Percentiles rank a stretch among this genome's conserved stretches.
Conservation (phyloP, 2,113 vertebrate genomes). For the Phalacrocorax pelagicus region DNA sequence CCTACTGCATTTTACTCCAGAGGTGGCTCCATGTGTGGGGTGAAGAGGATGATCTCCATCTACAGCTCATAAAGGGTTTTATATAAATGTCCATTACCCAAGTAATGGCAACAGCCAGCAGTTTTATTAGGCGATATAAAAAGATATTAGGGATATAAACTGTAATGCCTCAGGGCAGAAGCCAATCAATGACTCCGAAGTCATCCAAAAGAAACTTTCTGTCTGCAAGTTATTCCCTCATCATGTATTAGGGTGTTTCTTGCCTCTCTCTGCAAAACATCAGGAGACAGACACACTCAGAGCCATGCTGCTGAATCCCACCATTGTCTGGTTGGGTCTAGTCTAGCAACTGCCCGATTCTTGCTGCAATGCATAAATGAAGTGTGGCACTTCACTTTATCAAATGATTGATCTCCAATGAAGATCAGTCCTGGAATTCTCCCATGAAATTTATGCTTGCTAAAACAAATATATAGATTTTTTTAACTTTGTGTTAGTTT, state of each 20-base stretch:
- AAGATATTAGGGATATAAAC: slow-evolving; percentile 64
- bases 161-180: slow-evolving; percentile 53
- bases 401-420: slow-evolving; percentile 20
- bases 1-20: neutral
- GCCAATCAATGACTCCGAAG: slow-evolving; percentile 28
- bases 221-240: neutral
- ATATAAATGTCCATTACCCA: slow-evolving; percentile 55
- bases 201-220: slow-evolving; percentile 48
- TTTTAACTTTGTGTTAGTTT: neutral
- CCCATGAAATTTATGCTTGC: neutral
- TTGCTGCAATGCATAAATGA: neutral
- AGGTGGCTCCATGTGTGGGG: slow-evolving; percentile 3
- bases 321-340: neutral
- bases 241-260: neutral
- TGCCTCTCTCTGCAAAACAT: neutral
- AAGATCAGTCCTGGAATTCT: neutral
- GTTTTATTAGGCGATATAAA: slow-evolving; percentile 68
- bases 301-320: neutral
- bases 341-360: neutral
- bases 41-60: slow-evolving; percentile 50
- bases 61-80: slow-evolving; percentile 60
- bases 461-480: neutral
- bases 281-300: neutral
- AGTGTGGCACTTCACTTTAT: neutral
- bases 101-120: slow-evolving; percentile 58